Base-by-base conservation (phyloP, 2,797 vertebrate species). In the Silurus aristotelis region DNA sequence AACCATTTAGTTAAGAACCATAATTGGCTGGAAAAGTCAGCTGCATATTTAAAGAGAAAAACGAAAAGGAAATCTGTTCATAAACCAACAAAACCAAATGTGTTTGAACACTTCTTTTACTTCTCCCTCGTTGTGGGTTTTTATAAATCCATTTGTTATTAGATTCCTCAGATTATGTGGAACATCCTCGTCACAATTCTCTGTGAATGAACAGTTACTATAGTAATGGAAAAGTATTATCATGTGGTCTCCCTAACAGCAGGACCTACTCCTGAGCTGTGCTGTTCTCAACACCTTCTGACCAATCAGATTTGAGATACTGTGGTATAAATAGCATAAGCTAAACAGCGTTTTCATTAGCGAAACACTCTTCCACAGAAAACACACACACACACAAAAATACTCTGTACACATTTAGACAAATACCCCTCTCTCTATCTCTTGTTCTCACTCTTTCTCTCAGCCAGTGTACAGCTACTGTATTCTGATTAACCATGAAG, bases 381-480 rank as follows among this genome's bases (percentile, higher is more conserved):
- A 15, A 19, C 67, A 22, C 43, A 72, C 70, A 48, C 70, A 12
- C 70, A 48, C 70, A 12, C 70, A 48, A 1, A 71, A 8, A 7
- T 25, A 22, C n/a, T 63, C 17, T 25, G 22, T 6, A 55, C 6
- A 52, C 13, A 6, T 17, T 77, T 76, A 15, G 25, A 76, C 52
- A 55, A 55, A 25, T 56, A 76, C 72, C 68, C 22, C 19, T 83
- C 63, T 76, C 72, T 38, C 38, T 38, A 38, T 38, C 38, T 38
- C 38, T 38, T 38, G 38, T 38, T 63, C 61, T 78, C 25, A 72
- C 76, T 20, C 25, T 58, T 66, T 31, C 43, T 2, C 83, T 89
- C 88, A 77, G 89, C 83, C 85, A 89, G 80, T 81, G 82, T 85
- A 87, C 89, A 90, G 90, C 87, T 90, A 90, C 84, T 90, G 73